These are phyloP conservation scores for Podarcis cretensis DNA, from an alignment of 2,113 vertebrate genomes.

Conservation along the genomic window DNA sequence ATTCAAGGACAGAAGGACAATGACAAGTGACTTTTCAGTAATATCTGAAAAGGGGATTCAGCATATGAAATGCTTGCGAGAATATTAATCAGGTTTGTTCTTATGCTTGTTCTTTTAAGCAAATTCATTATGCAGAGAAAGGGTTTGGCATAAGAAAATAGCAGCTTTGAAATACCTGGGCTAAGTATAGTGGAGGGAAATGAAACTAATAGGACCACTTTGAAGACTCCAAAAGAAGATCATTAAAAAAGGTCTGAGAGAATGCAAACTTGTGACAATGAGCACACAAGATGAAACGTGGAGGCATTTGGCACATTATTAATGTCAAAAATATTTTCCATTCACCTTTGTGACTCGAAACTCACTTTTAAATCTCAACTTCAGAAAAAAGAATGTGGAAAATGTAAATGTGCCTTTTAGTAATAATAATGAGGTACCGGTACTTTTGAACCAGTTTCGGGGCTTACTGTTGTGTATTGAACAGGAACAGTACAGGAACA, in stretches of 20 bases:
- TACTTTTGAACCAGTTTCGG: neutral
- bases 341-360: neutral
- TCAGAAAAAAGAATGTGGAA: neutral
- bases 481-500: neutral
- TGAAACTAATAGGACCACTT: slow-evolving; percentile 26
- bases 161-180: slow-evolving; percentile 26
- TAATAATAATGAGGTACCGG: neutral
- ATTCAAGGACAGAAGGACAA: slow-evolving; percentile 27
- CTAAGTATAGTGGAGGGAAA: slow-evolving; percentile 5
- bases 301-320: neutral
- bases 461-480: neutral
- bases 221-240: slow-evolving; percentile 1
- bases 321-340: neutral
- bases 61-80: slow-evolving; percentile 10
- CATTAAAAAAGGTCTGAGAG: neutral
- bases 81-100: slow-evolving; percentile 30
- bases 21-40: slow-evolving; percentile 24
- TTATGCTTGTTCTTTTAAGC: slow-evolving; percentile 17
- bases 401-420: neutral
- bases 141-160: slow-evolving; percentile 19
- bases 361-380: neutral
- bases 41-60: slow-evolving; percentile 23
- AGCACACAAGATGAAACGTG: neutral
- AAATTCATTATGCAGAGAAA: slow-evolving; percentile 14
- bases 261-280: neutral